These are phyloP conservation scores for Cairina moschata DNA, from an alignment of 2,113 vertebrate genomes.

Conservation along the genomic window DNA sequence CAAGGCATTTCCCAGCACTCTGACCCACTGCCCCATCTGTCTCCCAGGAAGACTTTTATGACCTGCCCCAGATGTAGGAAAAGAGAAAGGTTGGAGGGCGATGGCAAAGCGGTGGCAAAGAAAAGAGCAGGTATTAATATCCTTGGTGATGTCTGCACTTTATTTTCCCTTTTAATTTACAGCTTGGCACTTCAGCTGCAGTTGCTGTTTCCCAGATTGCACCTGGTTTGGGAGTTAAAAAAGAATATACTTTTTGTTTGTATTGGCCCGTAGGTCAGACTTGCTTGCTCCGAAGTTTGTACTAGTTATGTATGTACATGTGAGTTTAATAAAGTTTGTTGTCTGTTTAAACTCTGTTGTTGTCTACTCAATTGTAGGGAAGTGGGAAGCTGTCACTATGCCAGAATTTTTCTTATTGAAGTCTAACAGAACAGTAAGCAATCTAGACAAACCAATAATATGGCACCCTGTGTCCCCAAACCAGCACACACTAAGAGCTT, in stretches of 20 bases:
- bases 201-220: not conserved
- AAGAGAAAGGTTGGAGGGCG: not conserved
- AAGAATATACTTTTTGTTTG: not conserved
- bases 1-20: not conserved
- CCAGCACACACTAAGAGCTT: conserved; percentile 38
- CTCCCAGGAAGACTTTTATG: not conserved
- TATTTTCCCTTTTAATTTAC: not conserved
- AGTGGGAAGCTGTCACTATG: conserved; percentile 24
- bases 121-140: not conserved
- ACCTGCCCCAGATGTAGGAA: not conserved
- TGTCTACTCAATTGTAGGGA: conserved; percentile 35
- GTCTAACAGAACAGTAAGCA: conserved; percentile 25
- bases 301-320: not conserved
- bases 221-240: not conserved
- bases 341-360: conserved; percentile 15
- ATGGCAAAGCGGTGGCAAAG: not conserved
- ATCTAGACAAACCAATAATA: conserved; percentile 18
- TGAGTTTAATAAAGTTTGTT: conserved; percentile 42
- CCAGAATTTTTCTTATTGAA: conserved; percentile 38
- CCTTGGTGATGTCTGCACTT: not conserved
- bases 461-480: conserved; percentile 20
- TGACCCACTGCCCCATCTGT: not conserved
- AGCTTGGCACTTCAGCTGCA: not conserved
- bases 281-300: not conserved
- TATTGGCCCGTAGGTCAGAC: not conserved